A percentile compares a stretch with the other conserved stretches of the same genome.
Evolutionary conservation across 2,113 vertebrate genomes (phyloP).

Genomic region (Romanogobio albipinnatus): DNA sequence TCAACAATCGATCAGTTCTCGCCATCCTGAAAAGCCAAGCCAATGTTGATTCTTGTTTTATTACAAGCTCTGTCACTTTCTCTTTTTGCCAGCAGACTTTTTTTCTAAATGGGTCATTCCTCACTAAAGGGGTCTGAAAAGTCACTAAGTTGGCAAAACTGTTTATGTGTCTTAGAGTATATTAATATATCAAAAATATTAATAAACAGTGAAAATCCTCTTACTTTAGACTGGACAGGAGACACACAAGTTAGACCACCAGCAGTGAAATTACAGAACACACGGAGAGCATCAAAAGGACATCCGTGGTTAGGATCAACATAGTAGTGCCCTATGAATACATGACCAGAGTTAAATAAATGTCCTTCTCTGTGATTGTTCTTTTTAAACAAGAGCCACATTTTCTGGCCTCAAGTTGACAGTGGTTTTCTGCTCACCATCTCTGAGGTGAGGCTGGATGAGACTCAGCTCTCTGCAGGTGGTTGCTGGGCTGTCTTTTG

Average conservation of each 20-base stretch:
- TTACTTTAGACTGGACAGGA: conserved; percentile 69
- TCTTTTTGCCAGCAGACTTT: too few relatives aligned
- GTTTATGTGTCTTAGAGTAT: neutral
- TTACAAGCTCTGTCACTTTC: too few relatives aligned
- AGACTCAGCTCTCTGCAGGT: conserved; percentile 76
- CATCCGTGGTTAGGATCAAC: conserved; percentile 81
- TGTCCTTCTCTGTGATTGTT: neutral
- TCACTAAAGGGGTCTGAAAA: too few relatives aligned
- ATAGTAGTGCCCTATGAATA: conserved; percentile 74
- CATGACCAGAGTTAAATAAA: neutral
- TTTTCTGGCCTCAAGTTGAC: neutral
- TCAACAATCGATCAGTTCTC: too few relatives aligned
- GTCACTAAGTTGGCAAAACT: too few relatives aligned
- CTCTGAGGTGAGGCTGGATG: conserved; percentile 64
- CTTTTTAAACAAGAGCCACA: neutral
- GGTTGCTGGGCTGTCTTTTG: conserved; percentile 71
- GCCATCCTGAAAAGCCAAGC: too few relatives aligned
- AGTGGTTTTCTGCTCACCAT: conserved; percentile 66
- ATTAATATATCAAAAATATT: neutral
- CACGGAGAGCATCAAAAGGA: conserved; percentile 72
- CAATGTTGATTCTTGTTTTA: too few relatives aligned
- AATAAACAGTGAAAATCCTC: conserved; percentile 1
- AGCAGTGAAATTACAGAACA: conserved; percentile 79
- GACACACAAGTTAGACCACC: conserved; percentile 76
- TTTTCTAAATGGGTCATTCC: too few relatives aligned